Evolutionary conservation across 2,113 vertebrate species (phyloP), one percentile per base, ranked within the genome.

Genomic region (Otolemur garnettii): DNA sequence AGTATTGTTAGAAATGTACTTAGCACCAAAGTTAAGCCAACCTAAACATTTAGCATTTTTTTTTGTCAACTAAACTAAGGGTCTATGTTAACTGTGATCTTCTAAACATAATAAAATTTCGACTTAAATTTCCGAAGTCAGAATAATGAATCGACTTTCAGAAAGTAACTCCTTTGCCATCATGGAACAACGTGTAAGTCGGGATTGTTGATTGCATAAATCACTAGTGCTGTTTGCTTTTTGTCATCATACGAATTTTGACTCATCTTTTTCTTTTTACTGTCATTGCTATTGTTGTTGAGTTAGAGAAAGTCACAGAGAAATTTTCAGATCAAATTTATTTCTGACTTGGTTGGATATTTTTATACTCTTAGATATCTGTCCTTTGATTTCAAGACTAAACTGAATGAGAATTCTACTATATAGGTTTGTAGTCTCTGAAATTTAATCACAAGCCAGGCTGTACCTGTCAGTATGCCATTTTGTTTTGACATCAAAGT

Each of bases 401-500:
- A 97, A 97, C 75, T 95, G 81, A 96, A 85, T 87, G 75, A 84
- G 83, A 94, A 95, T 94, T 93, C 72, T 94, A 30, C 60, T 89
- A 38, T 33, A 45, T 77, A 92, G 1, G 17, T 97, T 90, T 90
- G 62, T 97, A 94, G 26, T 94, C 74, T 80, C 57, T 66, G 60
- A 92, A 85, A 95, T 96, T 94, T 96, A 95, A 96, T 97, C 87
- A 96, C 59, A 79, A 53, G 64, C 4, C 12, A 42, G 10, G 26
- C 35, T 94, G 30, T 88, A 97, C 72, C 85, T 96, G 19, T 92
- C 74, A 91, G 38, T 79, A 33, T 96, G 87, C 89, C 82, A 84
- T 95, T 98, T 96, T 97, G 92, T 94, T 98, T 96, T 97, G 80
- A 96, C 77, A 97, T 96, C 86, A 93, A 79, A 93, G 18, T 87